phyloP scores from a whole-genome alignment of 1,140 invertebrate genomes.

The Diplogasteroides magnus region DNA sequence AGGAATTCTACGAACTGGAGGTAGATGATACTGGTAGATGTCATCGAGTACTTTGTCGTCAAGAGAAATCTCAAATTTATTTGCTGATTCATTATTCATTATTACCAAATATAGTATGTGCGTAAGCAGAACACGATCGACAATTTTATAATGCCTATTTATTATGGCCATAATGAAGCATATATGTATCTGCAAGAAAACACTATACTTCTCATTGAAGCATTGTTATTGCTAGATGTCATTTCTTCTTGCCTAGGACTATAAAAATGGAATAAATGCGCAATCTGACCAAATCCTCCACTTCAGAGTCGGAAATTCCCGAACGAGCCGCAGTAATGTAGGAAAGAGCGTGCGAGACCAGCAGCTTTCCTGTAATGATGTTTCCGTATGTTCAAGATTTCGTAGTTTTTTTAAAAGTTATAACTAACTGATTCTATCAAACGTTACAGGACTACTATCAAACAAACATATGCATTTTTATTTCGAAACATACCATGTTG shows the following conservation, averaged over 20 bases:
- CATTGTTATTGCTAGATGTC: too few relatives aligned
- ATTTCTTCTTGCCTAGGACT: slow-evolving; percentile 4
- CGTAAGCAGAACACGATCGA: too few relatives aligned
- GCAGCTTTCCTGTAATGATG: slow-evolving; percentile 63
- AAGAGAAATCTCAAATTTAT: slow-evolving; percentile 70
- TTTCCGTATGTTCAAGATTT: too few relatives aligned
- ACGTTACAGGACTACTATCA: too few relatives aligned
- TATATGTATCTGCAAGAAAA: too few relatives aligned
- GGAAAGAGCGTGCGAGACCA: slow-evolving; percentile 85
- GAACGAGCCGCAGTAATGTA: slow-evolving; percentile 89
- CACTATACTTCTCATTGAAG: too few relatives aligned
- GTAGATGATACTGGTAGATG: slow-evolving; percentile 95
- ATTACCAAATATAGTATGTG: too few relatives aligned
- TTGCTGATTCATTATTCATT: slow-evolving; percentile 2
- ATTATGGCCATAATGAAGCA: too few relatives aligned
- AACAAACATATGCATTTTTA: not conserved
- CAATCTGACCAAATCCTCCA: slow-evolving; percentile 68
- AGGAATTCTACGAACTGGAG: slow-evolving; percentile 85
- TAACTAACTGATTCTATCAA: too few relatives aligned
- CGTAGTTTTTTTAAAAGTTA: too few relatives aligned
- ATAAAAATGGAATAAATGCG: not conserved
- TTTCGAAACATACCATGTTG: slow-evolving; percentile 65
- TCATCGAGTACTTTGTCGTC: slow-evolving; percentile 89
- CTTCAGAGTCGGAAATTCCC: slow-evolving; percentile 82
- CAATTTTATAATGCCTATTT: too few relatives aligned